Evolutionary conservation across 2,888 invertebrate species (phyloP).

Genomic region (Conus canariensis): DNA sequence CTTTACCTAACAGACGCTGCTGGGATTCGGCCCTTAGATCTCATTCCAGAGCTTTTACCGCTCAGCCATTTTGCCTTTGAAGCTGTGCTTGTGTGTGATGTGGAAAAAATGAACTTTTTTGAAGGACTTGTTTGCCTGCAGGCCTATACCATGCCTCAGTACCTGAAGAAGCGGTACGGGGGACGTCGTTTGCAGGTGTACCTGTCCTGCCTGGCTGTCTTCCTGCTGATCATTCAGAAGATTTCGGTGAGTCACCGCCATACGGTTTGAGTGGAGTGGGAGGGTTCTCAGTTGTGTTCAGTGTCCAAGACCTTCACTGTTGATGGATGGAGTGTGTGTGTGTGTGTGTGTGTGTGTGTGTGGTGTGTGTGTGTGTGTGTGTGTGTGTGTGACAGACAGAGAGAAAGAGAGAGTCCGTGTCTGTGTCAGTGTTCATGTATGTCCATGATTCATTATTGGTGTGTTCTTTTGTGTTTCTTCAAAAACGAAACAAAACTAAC

Average conservation of each 20-base stretch:
- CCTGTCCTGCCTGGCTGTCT: conserved; percentile 62
- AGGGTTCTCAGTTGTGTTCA: too few species aligned
- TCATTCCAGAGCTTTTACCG: too few species aligned
- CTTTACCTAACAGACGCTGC: too few species aligned
- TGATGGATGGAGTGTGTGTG: neutral
- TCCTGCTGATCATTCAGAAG: conserved; percentile 66
- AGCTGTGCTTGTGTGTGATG: too few species aligned
- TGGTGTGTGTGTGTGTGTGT: too few species aligned
- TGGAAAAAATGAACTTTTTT: too few species aligned
- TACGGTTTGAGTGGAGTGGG: neutral
- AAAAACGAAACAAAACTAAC: too few species aligned
- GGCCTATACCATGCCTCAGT: conserved; percentile 74
- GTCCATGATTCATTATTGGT: neutral
- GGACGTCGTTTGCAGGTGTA: conserved; percentile 67
- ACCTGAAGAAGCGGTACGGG: conserved; percentile 68
- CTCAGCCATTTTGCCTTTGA: too few species aligned
- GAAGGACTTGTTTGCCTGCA: conserved; percentile 39
- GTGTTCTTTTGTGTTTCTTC: neutral
- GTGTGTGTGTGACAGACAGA: too few species aligned
- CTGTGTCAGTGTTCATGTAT: neutral
- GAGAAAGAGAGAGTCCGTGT: too few species aligned
- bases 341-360: too few species aligned
- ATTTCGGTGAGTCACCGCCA: conserved; percentile 62
- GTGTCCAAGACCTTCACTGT: neutral
- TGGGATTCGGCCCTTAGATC: too few species aligned